A percentile compares a stretch with the other conserved stretches of the same genome.
Evolutionary conservation across 2,797 vertebrate genomes (phyloP).

Genomic region (Myioborus miniatus): DNA sequence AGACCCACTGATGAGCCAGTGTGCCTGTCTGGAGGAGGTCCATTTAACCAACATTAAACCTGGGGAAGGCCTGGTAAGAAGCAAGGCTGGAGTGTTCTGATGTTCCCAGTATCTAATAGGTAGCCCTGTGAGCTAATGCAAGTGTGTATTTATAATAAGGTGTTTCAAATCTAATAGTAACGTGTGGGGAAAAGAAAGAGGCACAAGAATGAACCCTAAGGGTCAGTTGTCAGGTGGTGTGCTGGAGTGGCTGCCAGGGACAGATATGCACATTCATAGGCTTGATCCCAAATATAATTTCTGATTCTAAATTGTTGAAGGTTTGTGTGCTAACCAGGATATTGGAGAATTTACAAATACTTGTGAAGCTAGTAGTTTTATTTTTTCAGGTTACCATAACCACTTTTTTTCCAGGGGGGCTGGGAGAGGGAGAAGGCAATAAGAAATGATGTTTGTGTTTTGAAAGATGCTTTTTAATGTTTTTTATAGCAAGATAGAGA

Average conservation of each 20-base stretch:
- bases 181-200: neutral
- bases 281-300: neutral
- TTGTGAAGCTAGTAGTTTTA: neutral
- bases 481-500: neutral
- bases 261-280: neutral
- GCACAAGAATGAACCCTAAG: neutral
- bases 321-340: neutral
- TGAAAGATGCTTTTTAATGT: neutral
- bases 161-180: neutral
- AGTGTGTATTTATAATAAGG: neutral
- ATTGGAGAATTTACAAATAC: neutral
- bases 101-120: neutral
- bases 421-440: neutral
- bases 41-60: constrained; percentile 85
- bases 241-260: neutral
- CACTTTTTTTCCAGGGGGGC: accelerated
- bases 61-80: constrained; percentile 91
- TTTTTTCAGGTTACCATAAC: neutral
- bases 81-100: neutral
- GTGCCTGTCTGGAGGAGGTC: constrained; percentile 88
- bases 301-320: neutral
- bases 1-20: constrained; percentile 84
- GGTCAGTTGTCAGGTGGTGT: neutral
- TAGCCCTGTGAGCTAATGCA: neutral
- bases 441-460: neutral